Percentiles rank a stretch among this genome's conserved stretches.
phyloP scores from a whole-genome alignment of 2,888 invertebrate genomes.

The Thymelicus lineola region DNA sequence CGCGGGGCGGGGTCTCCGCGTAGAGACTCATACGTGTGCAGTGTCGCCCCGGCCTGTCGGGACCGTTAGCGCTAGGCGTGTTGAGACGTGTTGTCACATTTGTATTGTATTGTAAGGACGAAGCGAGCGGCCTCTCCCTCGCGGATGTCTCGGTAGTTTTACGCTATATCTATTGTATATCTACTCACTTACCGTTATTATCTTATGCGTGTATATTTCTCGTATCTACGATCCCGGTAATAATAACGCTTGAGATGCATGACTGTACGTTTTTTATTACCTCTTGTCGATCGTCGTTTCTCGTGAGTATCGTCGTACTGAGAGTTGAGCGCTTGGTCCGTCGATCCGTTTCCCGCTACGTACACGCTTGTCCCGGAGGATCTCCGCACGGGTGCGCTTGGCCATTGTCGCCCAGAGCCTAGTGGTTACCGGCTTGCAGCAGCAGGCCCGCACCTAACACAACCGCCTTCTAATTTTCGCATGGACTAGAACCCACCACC shows the following conservation, averaged over 20 bases:
- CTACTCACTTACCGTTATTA: constrained; percentile 80
- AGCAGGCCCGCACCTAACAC: constrained; percentile 83
- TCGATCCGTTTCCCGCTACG: constrained; percentile 82
- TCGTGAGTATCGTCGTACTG: constrained; percentile 80
- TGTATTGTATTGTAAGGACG: constrained; percentile 84
- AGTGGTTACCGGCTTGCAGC: constrained; percentile 79
- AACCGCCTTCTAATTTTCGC: constrained; percentile 84
- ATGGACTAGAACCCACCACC: constrained; percentile 84
- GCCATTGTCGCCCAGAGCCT: constrained; percentile 78
- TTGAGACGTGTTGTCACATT: constrained; percentile 81
- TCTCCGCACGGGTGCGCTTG: constrained; percentile 82
- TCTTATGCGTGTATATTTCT: constrained; percentile 85
- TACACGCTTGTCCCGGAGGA: constrained; percentile 82
- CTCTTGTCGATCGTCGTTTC: constrained; percentile 81
- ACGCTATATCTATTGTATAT: constrained; percentile 82
- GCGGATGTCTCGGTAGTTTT: constrained; percentile 81
- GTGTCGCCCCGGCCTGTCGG: constrained; percentile 81
- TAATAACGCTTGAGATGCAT: constrained; percentile 95
- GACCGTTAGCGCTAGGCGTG: constrained; percentile 68
- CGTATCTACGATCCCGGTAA: constrained; percentile 90
- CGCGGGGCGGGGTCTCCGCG: constrained; percentile 81
- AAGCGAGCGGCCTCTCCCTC: constrained; percentile 77
- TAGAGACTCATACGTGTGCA: constrained; percentile 82
- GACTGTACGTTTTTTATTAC: constrained; percentile 91
- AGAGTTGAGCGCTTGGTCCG: constrained; percentile 82